A percentile compares a stretch with the other conserved stretches of the same genome.
phyloP scores from a whole-genome alignment of 2,113 vertebrate species.

The Crypturellus undulatus region DNA sequence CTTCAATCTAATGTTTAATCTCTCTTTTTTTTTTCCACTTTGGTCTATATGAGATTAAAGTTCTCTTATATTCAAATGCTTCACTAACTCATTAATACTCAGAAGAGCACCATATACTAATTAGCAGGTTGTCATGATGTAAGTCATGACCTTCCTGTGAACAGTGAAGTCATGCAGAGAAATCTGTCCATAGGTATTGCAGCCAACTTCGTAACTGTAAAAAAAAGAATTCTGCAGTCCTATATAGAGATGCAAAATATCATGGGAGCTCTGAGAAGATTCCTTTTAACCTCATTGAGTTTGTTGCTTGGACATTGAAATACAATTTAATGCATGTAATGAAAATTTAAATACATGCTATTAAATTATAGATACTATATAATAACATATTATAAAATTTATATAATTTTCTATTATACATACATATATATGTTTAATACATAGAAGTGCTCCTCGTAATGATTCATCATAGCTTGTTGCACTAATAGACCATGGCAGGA shows the following conservation, averaged over 20 bases:
- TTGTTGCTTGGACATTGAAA: not conserved
- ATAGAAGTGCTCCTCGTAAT: not conserved
- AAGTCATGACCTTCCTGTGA: not conserved
- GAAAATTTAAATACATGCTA: not conserved
- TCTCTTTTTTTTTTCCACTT: not conserved
- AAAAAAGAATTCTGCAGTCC: not conserved
- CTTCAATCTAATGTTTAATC: conserved; percentile 1
- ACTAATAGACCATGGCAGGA: not conserved
- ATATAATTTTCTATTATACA: no score
- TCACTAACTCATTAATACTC: conserved; percentile 1
- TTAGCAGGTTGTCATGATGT: not conserved
- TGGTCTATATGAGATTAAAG: not conserved
- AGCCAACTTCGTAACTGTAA: not conserved
- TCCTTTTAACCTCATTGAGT: not conserved
- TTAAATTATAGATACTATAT: not conserved
- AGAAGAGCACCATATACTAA: not conserved
- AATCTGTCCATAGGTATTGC: not conserved
- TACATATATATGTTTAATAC: not conserved
- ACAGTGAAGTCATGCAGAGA: conserved; percentile 20
- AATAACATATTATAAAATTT: no score
- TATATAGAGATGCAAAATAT: not conserved
- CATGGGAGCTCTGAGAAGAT: not conserved
- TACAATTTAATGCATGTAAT: not conserved
- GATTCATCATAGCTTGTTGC: not conserved
- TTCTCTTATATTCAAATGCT: not conserved